These are phyloP conservation scores for Tiliacea aurago DNA, from an alignment of 2,888 invertebrate genomes.

Conservation along the genomic window DNA sequence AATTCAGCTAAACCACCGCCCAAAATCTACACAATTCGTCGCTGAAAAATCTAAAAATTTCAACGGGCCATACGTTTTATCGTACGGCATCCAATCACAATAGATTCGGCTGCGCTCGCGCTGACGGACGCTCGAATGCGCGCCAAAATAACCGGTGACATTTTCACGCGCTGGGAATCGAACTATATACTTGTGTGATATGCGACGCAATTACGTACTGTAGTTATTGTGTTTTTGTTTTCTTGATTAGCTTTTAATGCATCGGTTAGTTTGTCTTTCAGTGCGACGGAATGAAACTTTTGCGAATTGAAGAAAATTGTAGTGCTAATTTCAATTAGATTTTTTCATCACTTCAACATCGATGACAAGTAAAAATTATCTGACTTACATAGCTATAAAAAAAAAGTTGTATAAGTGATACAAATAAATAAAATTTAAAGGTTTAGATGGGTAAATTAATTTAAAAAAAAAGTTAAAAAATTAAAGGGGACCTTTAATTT, in stretches of 20 bases:
- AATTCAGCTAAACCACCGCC: conserved; percentile 23
- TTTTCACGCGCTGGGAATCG: conserved; percentile 79
- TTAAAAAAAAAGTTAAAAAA: too few relatives aligned
- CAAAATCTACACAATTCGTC: conserved; percentile 34
- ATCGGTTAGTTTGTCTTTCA: not conserved
- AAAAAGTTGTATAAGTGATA: too few relatives aligned
- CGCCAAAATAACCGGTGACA: conserved; percentile 86
- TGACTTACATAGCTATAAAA: too few relatives aligned
- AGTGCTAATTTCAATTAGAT: too few relatives aligned
- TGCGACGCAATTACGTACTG: conserved; percentile 63
- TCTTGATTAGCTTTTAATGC: conserved; percentile 41
- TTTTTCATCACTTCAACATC: too few relatives aligned
- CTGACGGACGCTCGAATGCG: conserved; percentile 71
- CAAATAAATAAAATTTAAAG: too few relatives aligned
- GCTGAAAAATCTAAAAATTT: conserved; percentile 43
- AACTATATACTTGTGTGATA: conserved; percentile 67
- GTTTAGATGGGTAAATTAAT: too few relatives aligned
- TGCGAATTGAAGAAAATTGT: too few relatives aligned
- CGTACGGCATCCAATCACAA: conserved; percentile 62
- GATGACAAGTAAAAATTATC: too few relatives aligned
- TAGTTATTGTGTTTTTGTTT: conserved; percentile 53
- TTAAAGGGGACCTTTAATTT: too few relatives aligned
- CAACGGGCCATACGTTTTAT: conserved; percentile 18
- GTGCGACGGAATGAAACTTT: not conserved
- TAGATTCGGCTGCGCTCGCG: conserved; percentile 61